These are phyloP conservation scores for Cromileptes altivelis DNA, from an alignment of 2,113 vertebrate genomes.

Conservation along the genomic window DNA sequence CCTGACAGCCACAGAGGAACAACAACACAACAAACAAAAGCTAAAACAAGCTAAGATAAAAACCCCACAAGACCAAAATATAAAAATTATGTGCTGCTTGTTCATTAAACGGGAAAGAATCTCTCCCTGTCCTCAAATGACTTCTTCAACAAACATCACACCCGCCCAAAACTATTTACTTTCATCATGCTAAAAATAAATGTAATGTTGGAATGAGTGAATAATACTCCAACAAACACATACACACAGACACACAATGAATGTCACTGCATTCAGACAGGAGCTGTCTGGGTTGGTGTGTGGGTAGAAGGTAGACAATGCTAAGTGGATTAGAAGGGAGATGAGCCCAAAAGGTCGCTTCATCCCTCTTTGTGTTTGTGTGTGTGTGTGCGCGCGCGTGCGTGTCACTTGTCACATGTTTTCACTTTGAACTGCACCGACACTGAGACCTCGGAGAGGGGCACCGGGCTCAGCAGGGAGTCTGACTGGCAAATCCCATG, in stretches of 20 bases:
- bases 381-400: not conserved
- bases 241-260: slow-evolving; percentile 7
- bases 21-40: slow-evolving; percentile 45
- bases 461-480: slow-evolving; percentile 37
- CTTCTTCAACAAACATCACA: slow-evolving; percentile 33
- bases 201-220: slow-evolving; percentile 19
- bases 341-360: slow-evolving; percentile 62
- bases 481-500: slow-evolving; percentile 49
- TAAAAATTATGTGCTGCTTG: slow-evolving; percentile 35
- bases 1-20: slow-evolving; percentile 50
- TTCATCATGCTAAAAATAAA: slow-evolving; percentile 27
- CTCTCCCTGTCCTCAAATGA: slow-evolving; percentile 19
- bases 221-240: not conserved
- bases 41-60: slow-evolving; percentile 41
- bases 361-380: slow-evolving; percentile 25
- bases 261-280: slow-evolving; percentile 52
- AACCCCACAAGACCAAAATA: slow-evolving; percentile 39
- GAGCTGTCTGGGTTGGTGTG: slow-evolving; percentile 53
- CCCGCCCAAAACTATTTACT: slow-evolving; percentile 1
- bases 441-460: slow-evolving; percentile 53
- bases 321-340: slow-evolving; percentile 64
- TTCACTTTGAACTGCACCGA: slow-evolving; percentile 65
- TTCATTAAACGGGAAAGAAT: slow-evolving; percentile 35
- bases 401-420: slow-evolving; percentile 1
- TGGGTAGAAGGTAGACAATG: slow-evolving; percentile 45